These are phyloP conservation scores for Drosophila baimaii DNA, from an alignment of 1,140 invertebrate species.

Conservation along the genomic window DNA sequence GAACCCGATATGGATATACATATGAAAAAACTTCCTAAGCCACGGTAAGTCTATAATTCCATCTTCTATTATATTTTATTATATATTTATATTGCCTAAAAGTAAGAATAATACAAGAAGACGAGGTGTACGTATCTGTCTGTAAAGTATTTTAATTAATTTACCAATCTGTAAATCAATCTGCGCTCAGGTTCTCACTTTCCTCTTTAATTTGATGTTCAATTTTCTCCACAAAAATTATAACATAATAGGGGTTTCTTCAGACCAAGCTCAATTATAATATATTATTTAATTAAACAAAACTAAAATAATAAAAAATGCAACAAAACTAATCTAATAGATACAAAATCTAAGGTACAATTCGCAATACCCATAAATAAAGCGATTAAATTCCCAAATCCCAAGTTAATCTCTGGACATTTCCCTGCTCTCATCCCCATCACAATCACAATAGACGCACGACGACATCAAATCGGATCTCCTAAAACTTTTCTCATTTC, in stretches of 20 bases:
- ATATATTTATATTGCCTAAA: not conserved
- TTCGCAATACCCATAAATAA: not conserved
- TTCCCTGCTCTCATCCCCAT: conserved; percentile 5
- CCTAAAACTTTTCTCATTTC: conserved; percentile 69
- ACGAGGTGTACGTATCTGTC: too few species aligned
- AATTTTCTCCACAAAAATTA: too few species aligned
- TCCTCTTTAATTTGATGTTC: too few species aligned
- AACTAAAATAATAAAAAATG: too few species aligned
- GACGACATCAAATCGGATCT: conserved; percentile 37
- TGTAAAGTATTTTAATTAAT: too few species aligned
- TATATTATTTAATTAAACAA: too few species aligned
- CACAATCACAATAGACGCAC: conserved; percentile 23
- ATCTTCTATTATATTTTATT: not conserved
- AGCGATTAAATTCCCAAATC: not conserved
- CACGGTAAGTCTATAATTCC: conserved; percentile 56
- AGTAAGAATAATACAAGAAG: too few species aligned
- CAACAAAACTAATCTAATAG: not conserved
- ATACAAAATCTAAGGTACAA: not conserved
- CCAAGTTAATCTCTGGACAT: conserved; percentile 16
- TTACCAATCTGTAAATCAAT: too few species aligned
- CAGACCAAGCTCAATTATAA: too few species aligned
- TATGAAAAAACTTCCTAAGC: conserved; percentile 78
- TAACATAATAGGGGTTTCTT: too few species aligned
- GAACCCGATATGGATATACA: conserved; percentile 72
- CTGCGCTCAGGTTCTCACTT: too few species aligned